A percentile compares a stretch with the other conserved stretches of the same genome.
These are phyloP conservation scores for Coenonympha glycerion DNA, from an alignment of 2,888 invertebrate species.

Conservation along the genomic window DNA sequence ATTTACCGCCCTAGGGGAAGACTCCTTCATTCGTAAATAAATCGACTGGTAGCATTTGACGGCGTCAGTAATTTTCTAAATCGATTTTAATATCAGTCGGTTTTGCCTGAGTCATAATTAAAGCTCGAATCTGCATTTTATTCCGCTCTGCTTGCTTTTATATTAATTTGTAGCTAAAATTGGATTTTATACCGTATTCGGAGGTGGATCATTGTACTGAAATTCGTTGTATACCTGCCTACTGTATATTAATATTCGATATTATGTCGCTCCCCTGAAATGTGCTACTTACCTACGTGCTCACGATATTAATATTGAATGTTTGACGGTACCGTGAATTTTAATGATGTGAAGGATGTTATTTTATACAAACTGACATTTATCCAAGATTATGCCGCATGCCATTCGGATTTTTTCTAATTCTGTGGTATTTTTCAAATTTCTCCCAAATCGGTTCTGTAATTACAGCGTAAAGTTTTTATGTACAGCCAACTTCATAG, in stretches of 20 bases:
- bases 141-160: slow-evolving; percentile 14
- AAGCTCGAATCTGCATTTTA: slow-evolving; percentile 23
- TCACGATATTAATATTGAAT: no score
- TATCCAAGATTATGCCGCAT: no score
- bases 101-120: slow-evolving; percentile 22
- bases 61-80: slow-evolving; percentile 24
- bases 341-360: no score
- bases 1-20: slow-evolving; percentile 12
- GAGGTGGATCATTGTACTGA: background rate
- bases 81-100: slow-evolving; percentile 24
- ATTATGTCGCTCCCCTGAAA: background rate
- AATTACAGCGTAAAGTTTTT: no score
- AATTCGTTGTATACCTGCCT: background rate
- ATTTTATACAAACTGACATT: no score
- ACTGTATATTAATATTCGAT: background rate
- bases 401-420: no score
- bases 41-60: slow-evolving; percentile 18
- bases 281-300: background rate
- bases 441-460: no score
- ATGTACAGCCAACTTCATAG: no score
- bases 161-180: slow-evolving; percentile 15
- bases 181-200: slow-evolving; percentile 1
- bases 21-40: slow-evolving; percentile 24
- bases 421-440: no score
- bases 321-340: no score